These are phyloP conservation scores for Syngnathus acus DNA, from an alignment of 2,797 vertebrate species.

Conservation along the genomic window DNA sequence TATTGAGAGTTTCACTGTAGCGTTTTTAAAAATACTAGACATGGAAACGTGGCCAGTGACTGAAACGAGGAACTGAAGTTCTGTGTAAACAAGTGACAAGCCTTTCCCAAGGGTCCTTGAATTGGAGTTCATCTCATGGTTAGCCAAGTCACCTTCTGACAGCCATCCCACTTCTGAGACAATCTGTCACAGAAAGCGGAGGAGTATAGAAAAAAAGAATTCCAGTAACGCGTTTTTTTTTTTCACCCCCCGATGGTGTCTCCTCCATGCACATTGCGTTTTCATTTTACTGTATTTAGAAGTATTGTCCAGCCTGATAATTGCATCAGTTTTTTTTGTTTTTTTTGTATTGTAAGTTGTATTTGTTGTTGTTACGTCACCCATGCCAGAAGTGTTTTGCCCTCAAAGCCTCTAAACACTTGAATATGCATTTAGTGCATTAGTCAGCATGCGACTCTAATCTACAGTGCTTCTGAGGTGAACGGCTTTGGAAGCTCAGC, in stretches of 20 bases:
- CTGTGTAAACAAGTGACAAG: not conserved
- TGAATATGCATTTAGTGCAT: slow-evolving; percentile 43
- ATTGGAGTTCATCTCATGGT: not conserved
- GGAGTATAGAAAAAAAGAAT: not conserved
- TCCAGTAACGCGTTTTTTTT: too few species aligned
- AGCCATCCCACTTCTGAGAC: too few species aligned
- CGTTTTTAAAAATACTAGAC: too few species aligned
- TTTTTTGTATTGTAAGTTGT: not conserved
- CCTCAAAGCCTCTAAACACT: slow-evolving; percentile 55
- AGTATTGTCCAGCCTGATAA: not conserved
- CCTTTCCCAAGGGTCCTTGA: not conserved
- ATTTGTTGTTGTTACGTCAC: slow-evolving; percentile 25
- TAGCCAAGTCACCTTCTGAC: not conserved
- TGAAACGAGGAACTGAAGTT: not conserved
- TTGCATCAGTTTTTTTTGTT: not conserved
- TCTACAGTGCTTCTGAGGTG: slow-evolving; percentile 57
- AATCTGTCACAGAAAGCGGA: too few species aligned
- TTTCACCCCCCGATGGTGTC: too few species aligned
- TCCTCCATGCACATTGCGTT: too few species aligned
- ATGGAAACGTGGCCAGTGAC: too few species aligned
- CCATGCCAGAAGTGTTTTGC: slow-evolving; percentile 37
- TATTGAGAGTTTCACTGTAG: too few species aligned
- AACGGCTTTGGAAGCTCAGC: slow-evolving; percentile 35
- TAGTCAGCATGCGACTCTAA: slow-evolving; percentile 57
- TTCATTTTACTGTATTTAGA: too few species aligned